Base-by-base conservation (phyloP, 2,888 invertebrate species). In the Muschampia plurimacula region DNA sequence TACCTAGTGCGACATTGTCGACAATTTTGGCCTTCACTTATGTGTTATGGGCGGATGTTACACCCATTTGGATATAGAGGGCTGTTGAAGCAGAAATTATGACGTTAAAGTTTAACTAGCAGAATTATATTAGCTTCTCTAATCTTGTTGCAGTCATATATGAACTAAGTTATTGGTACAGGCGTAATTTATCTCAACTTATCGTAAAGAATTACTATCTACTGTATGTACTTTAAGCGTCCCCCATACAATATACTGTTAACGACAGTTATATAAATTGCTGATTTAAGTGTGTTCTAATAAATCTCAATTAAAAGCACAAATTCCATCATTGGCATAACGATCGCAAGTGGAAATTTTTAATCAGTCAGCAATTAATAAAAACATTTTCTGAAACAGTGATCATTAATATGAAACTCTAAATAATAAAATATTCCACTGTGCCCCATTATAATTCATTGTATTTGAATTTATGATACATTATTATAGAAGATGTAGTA, bases 101-200 rank as follows among this genome's bases (percentile, higher is more conserved):
- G 70, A 71, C 70, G 36, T 46, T 65, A 65, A 32, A 55, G 64
- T 12, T 55, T 69, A 41, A 22, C n/a, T 65, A 70, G 70, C 41
- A 59, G 13, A 59, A 59, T 46, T 46, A 9, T 55, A 57, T 55
- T 59, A 64, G 57, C 64, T 57, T 69, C 10, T 9, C 36, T 15
- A 32, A 15, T 74, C 52, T 52, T 49, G 28, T 46, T n/a, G 3
- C 52, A 46, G 57, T 46, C 67, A 15, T 55, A 57, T 67, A 67
- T 67, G 41, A 55, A 63, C n/a, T 70, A 63, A 69, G 69, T 55
- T 69, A 69, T 69, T 69, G 36, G 55, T 60, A 63, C 63, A 55
- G 69, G 46, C 5, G 6, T 52, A 69, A 63, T 69, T 69, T 63
- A 69, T 69, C 67, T 67, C 67, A 67, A 41, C 44, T 67, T 44